Evolutionary conservation across 2,113 vertebrate genomes (phyloP).

Genomic region (Cavia porcellus): DNA sequence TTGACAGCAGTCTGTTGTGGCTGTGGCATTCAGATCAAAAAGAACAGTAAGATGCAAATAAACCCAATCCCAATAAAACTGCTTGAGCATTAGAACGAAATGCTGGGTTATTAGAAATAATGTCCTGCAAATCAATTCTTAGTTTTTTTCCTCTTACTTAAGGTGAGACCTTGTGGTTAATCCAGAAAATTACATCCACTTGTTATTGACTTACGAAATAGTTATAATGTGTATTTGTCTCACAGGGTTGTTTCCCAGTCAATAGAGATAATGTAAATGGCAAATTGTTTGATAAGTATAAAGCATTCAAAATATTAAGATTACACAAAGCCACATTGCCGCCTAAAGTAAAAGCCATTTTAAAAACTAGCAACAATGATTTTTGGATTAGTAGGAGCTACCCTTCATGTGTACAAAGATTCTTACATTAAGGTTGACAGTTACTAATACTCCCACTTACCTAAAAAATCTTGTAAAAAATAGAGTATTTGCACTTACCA

Average conservation of each 20-base stretch:
- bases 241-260: not conserved
- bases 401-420: not conserved
- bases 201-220: constrained; percentile 27
- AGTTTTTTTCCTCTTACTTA: not conserved
- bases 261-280: not conserved
- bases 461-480: not conserved
- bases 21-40: not conserved
- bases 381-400: not conserved
- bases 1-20: not conserved
- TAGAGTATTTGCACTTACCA: constrained; percentile 66
- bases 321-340: not conserved
- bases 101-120: not conserved
- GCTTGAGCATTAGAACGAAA: not conserved
- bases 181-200: not conserved
- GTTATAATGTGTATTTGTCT: constrained; percentile 39
- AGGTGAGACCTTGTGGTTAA: not conserved
- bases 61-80: not conserved
- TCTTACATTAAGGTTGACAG: not conserved
- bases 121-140: not conserved
- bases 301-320: not conserved
- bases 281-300: not conserved
- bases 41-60: not conserved
- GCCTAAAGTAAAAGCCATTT: constrained; percentile 5
- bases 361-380: not conserved
- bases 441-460: not conserved